These are phyloP conservation scores for Takifugu ocellatus DNA, from an alignment of 2,797 vertebrate species.

Conservation along the genomic window DNA sequence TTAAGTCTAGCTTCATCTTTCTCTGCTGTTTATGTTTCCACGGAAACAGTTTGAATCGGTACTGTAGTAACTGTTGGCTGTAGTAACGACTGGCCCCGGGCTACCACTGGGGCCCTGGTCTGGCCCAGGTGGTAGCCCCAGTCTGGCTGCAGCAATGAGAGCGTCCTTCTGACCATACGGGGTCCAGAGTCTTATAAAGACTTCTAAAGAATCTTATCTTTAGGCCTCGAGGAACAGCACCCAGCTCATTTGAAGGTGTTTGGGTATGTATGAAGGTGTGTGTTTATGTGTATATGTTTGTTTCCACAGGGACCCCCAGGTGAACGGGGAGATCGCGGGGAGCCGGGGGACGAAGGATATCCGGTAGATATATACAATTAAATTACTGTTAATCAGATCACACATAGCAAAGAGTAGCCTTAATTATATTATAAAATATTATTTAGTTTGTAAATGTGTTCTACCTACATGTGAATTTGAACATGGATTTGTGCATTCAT, in stretches of 20 bases:
- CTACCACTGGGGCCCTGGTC: no score
- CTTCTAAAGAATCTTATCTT: not conserved
- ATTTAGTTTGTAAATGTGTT: no score
- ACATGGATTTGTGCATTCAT: not conserved
- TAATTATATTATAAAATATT: no score
- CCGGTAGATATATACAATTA: conserved; percentile 76
- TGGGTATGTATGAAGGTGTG: conserved; percentile 18
- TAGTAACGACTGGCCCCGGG: no score
- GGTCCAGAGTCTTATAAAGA: conserved; percentile 9
- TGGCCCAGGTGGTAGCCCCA: conserved; percentile 17
- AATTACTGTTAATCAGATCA: conserved; percentile 14
- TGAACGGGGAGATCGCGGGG: conserved; percentile 87
- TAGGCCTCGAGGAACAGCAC: not conserved
- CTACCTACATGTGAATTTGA: no score
- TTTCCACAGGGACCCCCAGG: conserved; percentile 82
- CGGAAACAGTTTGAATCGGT: not conserved
- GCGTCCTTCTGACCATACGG: not conserved
- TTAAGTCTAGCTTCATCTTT: conserved; percentile 17
- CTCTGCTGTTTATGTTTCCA: not conserved
- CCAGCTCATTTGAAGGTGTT: conserved; percentile 8
- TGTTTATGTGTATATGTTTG: conserved; percentile 45
- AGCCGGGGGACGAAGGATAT: conserved; percentile 88
- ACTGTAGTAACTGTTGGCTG: not conserved
- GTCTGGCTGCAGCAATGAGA: conserved; percentile 4
- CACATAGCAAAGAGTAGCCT: not conserved